Evolutionary conservation across 2,113 vertebrate species (phyloP), one percentile per base, ranked within the genome.

Genomic region (Hucho hucho): DNA sequence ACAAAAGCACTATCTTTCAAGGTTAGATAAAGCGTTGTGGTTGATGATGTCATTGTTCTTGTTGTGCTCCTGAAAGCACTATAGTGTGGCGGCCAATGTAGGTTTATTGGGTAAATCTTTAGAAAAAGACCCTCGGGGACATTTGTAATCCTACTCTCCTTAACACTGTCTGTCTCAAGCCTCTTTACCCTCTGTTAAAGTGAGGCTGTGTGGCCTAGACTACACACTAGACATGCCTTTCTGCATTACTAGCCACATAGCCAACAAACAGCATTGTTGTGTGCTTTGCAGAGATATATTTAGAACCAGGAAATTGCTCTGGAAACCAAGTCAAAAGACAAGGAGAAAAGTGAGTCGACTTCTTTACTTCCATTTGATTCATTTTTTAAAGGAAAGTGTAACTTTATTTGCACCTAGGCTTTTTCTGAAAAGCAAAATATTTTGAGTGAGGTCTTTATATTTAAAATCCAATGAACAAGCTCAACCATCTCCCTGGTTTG

Each of bases 251-350:
- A 37, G 53, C 12, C n/a, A 28, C 70, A 64, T 72, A 29, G 58
- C 72, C 26, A 72, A 71, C 72, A 79, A 81, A 75, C 73, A 32
- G n/a, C 49, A 61, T 47, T 82, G 75, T 84, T 82, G 12, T 53
- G 49, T 82, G 74, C 56, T 76, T 74, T 78, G 47, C 63, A 20
- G 43, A 37, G 68, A 72, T 78, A 83, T 83, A 83, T 86, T 80
- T 86, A 83, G 86, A 84, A 49, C 46, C 79, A 83, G 84, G 79
- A 78, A 83, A 83, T 79, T 73, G n/a, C 59, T 59, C 13, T 75
- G 64, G 76, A 77, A 79, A 66, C 74, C 64, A 2, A 4, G 43
- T 32, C 18, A 16, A 47, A 16, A 6, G 25, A 69, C 75, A 11
- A 14, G 46, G 58, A 66, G 28, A 58, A 32, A 59, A 25, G 24